Base-by-base conservation (phyloP, 37 sponge, comb jelly and placozoan species). In the Axinella damicornis region DNA sequence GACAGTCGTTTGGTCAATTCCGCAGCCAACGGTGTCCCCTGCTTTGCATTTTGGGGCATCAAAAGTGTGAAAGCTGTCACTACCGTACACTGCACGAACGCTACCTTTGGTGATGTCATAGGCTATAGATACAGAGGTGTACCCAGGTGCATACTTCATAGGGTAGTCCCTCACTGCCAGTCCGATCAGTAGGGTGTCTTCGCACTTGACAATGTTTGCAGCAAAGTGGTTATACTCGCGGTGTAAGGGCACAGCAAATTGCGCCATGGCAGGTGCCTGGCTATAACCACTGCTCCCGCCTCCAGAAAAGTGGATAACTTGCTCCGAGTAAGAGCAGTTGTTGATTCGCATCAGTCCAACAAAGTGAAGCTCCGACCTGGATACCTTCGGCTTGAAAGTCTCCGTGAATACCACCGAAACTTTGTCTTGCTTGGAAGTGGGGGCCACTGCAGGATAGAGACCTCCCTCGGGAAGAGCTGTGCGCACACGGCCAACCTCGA, bases 11-110 rank as follows among this genome's bases (percentile, higher is more conserved):
- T n/a, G n/a, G 31, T 69, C 28, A 21, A 90, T 61, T n/a, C 86
- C 86, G 85, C 91, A 90, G 13, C 91, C 91, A 2, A 90, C 36
- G 0, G 62, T 84, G 61, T 90, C 91, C 15, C 91, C 91, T 2
- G 17, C 60, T 15, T 0, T 2, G 28, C 85, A 85, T 20, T 24
- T 55, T 4, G 68, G 67, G 39, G 76, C 85, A 57, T 37, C 53
- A 0, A 66, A 24, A 27, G 20, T 80, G 22, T 46, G 53, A 30
- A 75, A 62, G 19, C 53, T 76, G 30, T 80, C 76, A 28, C 62
- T 77, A 25, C 33, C 37, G 37, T 76, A 81, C 14, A 90, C 86
- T 27, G 80, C 91, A 19, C 39, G 65, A 14, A 90, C 69, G 17
- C 39, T 66, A 15, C 91, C 91, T 19, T 59, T 58, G 24, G 77